These are phyloP conservation scores for Ptiloglossa arizonensis DNA, from an alignment of 1,140 invertebrate species.

Conservation along the genomic window DNA sequence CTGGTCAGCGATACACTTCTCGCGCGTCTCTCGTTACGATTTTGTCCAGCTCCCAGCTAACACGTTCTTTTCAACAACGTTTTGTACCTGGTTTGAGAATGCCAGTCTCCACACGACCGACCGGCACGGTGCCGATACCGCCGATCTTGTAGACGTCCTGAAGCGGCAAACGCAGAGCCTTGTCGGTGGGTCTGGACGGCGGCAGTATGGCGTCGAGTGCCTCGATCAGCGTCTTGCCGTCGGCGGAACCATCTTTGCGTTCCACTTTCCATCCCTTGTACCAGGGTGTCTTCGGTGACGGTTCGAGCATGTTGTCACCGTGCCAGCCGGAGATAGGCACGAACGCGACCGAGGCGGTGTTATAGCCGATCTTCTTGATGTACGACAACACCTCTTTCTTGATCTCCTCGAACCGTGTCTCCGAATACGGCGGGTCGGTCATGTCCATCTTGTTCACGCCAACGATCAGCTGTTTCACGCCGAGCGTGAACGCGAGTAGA, in stretches of 20 bases:
- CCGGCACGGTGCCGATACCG: conserved; percentile 98
- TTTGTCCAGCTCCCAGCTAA: too few species aligned
- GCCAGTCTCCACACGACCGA: conserved; percentile 98
- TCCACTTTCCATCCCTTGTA: conserved; percentile 98
- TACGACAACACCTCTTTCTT: conserved; percentile 97
- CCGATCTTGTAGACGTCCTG: conserved; percentile 99
- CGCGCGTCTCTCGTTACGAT: too few species aligned
- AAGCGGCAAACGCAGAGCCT: conserved; percentile 96
- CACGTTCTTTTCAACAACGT: not conserved
- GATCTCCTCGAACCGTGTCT: conserved; percentile 97
- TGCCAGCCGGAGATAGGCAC: conserved; percentile 99
- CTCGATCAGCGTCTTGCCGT: conserved; percentile 95
- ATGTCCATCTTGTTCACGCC: conserved; percentile 99
- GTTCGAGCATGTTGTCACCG: conserved; percentile 98
- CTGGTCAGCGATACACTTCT: too few species aligned
- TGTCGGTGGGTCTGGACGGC: conserved; percentile 96
- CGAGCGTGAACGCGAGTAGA: conserved; percentile 97
- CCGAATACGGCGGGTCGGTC: conserved; percentile 97
- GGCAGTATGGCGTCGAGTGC: conserved; percentile 97
- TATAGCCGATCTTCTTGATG: conserved; percentile 99
- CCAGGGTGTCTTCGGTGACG: conserved; percentile 96
- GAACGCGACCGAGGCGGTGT: conserved; percentile 97
- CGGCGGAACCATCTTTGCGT: conserved; percentile 93
- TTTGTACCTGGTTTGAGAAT: conserved; percentile 94
- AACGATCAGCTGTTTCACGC: conserved; percentile 99